These are phyloP conservation scores for Malurus splendens DNA, from an alignment of 2,797 vertebrate species.

Conservation along the genomic window DNA sequence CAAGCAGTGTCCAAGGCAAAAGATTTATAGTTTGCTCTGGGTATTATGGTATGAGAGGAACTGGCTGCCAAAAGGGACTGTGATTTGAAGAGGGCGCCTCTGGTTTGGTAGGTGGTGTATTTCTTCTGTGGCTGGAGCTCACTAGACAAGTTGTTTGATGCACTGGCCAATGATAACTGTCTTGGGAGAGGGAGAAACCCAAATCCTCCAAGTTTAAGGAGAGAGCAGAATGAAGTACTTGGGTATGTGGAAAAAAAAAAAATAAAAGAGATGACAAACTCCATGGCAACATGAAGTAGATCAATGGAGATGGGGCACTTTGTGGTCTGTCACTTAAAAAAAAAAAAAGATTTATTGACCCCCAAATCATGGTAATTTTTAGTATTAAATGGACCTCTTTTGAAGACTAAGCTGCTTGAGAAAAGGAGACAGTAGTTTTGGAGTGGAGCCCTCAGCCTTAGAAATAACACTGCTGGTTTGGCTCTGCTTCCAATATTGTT, in stretches of 20 bases:
- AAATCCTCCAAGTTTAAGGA: conserved; percentile 49
- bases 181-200: conserved; percentile 46
- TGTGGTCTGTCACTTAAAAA: conserved; percentile 59
- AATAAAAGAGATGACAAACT: conserved; percentile 21
- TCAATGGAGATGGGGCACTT: conserved; percentile 29
- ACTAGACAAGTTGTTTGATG: conserved; percentile 54
- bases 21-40: conserved; percentile 48
- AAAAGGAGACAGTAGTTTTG: conserved; percentile 40
- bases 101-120: conserved; percentile 62
- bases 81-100: conserved; percentile 61
- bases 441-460: not conserved
- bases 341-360: conserved; percentile 35
- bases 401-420: conserved; percentile 43
- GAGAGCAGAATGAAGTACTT: conserved; percentile 42
- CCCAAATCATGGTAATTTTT: conserved; percentile 16
- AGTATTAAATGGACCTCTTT: conserved; percentile 4
- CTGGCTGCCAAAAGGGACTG: conserved; percentile 43
- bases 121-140: conserved; percentile 60
- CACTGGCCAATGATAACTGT: conserved; percentile 52
- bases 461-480: conserved; percentile 40
- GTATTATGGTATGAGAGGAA: conserved; percentile 24
- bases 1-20: conserved; percentile 5
- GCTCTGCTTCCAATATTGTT: conserved; percentile 23
- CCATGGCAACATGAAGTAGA: not conserved
- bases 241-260: conserved; percentile 10